phyloP scores from a whole-genome alignment of 1,140 invertebrate genomes.

The Bombus waltoni region DNA sequence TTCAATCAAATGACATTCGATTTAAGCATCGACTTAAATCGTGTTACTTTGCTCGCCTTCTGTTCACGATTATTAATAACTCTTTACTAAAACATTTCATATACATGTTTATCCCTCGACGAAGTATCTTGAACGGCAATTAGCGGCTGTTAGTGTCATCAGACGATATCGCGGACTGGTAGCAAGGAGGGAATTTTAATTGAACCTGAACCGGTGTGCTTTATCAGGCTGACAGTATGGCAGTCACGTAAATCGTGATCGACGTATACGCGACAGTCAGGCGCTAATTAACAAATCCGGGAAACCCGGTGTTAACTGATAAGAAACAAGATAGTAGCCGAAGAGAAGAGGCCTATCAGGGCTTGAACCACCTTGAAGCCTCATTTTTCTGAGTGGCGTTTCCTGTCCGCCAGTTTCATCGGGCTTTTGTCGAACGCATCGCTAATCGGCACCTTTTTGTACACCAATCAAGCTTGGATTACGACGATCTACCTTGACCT shows the following conservation, averaged over 20 bases:
- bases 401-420: constrained; percentile 74
- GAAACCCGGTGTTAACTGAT: constrained; percentile 26
- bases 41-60: not conserved
- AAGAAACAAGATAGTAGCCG: constrained; percentile 30
- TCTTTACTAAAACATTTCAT: not conserved
- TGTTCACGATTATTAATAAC: not conserved
- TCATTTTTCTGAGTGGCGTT: constrained; percentile 79
- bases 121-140: not conserved
- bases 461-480: constrained; percentile 80
- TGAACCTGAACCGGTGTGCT: constrained; percentile 1
- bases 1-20: not conserved
- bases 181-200: constrained; percentile 25
- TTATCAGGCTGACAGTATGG: not conserved
- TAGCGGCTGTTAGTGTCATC: constrained; percentile 13
- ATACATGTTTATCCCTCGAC: not conserved
- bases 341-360: constrained; percentile 3
- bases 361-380: constrained; percentile 74
- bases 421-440: constrained; percentile 73
- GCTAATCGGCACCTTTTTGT: constrained; percentile 81
- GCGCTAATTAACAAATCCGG: constrained; percentile 33
- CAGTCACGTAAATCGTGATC: constrained; percentile 8
- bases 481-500: constrained; percentile 80
- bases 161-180: constrained; percentile 24
- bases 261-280: constrained; percentile 3
- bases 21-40: not conserved